These are phyloP conservation scores for Cariama cristata DNA, from an alignment of 2,113 vertebrate genomes.

Conservation along the genomic window DNA sequence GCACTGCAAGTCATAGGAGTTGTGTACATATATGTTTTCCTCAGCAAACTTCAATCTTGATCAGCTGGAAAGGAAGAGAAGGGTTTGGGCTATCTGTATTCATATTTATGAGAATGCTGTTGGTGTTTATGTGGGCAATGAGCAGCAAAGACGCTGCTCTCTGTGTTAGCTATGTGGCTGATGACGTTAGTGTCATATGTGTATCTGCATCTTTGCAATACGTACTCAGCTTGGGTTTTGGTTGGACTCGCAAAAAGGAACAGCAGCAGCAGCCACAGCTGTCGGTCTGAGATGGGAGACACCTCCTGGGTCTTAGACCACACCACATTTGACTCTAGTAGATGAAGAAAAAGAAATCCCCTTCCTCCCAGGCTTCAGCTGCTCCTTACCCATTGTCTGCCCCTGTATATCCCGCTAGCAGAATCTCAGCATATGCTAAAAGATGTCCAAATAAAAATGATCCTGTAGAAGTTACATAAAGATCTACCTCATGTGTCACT, in stretches of 20 bases:
- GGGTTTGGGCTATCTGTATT: background rate
- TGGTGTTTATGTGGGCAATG: background rate
- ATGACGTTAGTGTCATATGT: rapidly evolving
- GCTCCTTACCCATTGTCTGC: background rate
- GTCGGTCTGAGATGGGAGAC: background rate
- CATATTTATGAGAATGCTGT: background rate
- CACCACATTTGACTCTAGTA: background rate
- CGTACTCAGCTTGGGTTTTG: background rate
- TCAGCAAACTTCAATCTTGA: background rate
- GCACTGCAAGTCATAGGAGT: background rate
- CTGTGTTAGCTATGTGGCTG: background rate
- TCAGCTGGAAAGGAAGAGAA: background rate
- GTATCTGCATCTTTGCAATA: background rate
- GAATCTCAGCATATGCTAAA: background rate
- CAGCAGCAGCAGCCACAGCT: background rate
- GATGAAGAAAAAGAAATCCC: background rate
- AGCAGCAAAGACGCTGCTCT: background rate
- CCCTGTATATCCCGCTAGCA: background rate
- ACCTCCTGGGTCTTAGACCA: background rate
- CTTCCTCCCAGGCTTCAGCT: background rate
- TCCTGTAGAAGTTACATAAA: background rate
- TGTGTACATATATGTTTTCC: background rate
- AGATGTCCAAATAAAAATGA: background rate
- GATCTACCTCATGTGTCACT: background rate
- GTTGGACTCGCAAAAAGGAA: background rate